Evolutionary conservation across 2,797 vertebrate genomes (phyloP).

Genomic region (Acanthurus tractus): DNA sequence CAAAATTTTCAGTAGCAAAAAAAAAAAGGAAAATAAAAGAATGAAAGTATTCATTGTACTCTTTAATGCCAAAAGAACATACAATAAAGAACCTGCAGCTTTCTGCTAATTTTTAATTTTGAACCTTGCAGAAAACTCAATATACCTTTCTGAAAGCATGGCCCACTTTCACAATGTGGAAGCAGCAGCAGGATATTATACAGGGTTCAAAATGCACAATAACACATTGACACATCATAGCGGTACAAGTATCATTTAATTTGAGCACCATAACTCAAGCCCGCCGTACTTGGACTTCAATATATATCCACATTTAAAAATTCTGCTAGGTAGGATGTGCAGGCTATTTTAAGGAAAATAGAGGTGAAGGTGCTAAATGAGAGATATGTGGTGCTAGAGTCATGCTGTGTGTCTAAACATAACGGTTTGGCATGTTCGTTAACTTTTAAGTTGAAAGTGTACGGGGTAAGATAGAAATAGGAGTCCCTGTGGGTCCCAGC

Average conservation of each 20-base stretch:
- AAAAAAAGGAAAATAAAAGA: background rate
- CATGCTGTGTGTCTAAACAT: constrained; percentile 70
- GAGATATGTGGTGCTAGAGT: constrained; percentile 47
- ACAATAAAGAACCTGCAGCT: constrained; percentile 6
- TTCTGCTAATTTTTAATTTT: constrained; percentile 10
- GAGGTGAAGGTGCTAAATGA: constrained; percentile 63
- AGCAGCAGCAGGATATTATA: constrained; percentile 45
- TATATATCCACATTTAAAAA: constrained; percentile 47
- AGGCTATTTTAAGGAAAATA: constrained; percentile 62
- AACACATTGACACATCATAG: constrained; percentile 30
- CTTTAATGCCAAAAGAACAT: background rate
- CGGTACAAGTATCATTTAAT: constrained; percentile 30
- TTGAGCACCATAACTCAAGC: constrained; percentile 16
- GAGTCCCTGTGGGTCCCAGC: constrained; percentile 70
- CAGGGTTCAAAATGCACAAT: constrained; percentile 34
- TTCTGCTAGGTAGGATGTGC: constrained; percentile 14
- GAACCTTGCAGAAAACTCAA: constrained; percentile 16
- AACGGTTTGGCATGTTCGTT: constrained; percentile 60
- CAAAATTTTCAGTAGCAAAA: background rate
- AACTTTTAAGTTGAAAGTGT: constrained; percentile 68
- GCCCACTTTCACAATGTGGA: constrained; percentile 35
- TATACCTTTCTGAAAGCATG: constrained; percentile 39
- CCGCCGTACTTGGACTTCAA: constrained; percentile 29
- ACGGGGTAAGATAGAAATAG: constrained; percentile 68
- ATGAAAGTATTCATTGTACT: background rate